Evolutionary conservation across 2,113 vertebrate species (phyloP).

Genomic region (Odontesthes bonariensis): DNA sequence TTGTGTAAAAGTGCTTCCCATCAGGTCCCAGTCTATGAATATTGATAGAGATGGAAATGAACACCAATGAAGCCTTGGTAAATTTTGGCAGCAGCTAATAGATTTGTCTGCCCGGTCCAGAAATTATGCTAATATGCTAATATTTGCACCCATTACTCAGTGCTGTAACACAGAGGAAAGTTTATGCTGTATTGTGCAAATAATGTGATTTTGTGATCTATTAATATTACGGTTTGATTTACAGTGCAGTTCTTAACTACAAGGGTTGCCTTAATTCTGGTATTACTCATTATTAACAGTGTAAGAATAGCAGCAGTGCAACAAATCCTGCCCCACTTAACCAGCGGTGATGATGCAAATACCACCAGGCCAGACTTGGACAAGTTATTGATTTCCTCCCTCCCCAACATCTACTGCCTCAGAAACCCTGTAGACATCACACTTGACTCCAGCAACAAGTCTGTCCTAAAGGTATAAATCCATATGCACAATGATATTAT

Average conservation of each 20-base stretch:
- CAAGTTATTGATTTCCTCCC: slow-evolving; percentile 76
- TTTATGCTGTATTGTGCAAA: slow-evolving; percentile 2
- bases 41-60: slow-evolving; percentile 66
- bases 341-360: slow-evolving; percentile 75
- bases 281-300: slow-evolving; percentile 70
- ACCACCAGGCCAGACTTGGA: slow-evolving; percentile 82
- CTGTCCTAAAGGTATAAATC: slow-evolving; percentile 89
- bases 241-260: not conserved
- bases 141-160: not conserved
- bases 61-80: slow-evolving; percentile 29
- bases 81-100: slow-evolving; percentile 53
- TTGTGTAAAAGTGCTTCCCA: slow-evolving; percentile 50
- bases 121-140: not conserved
- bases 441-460: slow-evolving; percentile 85
- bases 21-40: slow-evolving; percentile 66
- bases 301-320: slow-evolving; percentile 87
- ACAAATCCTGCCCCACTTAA: slow-evolving; percentile 87
- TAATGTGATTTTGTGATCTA: slow-evolving; percentile 10
- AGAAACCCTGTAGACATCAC: slow-evolving; percentile 85
- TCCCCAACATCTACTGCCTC: slow-evolving; percentile 85
- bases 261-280: slow-evolving; percentile 6
- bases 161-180: slow-evolving; percentile 1
- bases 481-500: not conserved
- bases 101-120: slow-evolving; percentile 31
- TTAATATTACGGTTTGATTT: not conserved